Percentiles rank a stretch among this genome's conserved stretches.
Evolutionary conservation across 2,888 invertebrate genomes (phyloP).

Genomic region (Apamea sordens): DNA sequence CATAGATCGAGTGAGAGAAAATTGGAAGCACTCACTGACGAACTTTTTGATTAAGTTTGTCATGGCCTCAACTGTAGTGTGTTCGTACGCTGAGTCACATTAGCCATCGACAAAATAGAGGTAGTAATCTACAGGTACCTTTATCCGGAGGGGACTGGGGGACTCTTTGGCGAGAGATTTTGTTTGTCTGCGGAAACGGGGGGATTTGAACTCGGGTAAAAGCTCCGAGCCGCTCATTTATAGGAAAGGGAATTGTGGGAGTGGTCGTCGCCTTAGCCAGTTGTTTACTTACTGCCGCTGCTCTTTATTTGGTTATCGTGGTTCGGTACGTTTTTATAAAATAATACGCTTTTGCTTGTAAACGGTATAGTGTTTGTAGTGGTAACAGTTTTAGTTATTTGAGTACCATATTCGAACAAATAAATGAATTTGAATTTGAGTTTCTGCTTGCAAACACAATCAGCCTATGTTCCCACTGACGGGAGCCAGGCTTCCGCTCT

Average conservation of each 20-base stretch:
- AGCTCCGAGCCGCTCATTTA: constrained; percentile 32
- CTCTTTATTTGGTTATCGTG: constrained; percentile 24
- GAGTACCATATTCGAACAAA: no score
- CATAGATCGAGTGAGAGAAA: not conserved
- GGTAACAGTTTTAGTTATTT: constrained; percentile 1
- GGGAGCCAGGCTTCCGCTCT: no score
- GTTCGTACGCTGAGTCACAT: constrained; percentile 8
- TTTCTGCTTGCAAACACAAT: not conserved
- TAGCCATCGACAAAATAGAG: constrained; percentile 32
- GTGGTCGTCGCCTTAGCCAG: constrained; percentile 23
- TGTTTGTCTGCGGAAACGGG: constrained; percentile 42
- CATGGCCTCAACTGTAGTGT: not conserved
- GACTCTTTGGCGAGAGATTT: constrained; percentile 30
- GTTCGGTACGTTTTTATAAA: constrained; percentile 5
- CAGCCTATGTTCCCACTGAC: no score
- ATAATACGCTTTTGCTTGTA: constrained; percentile 11
- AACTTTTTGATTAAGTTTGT: constrained; percentile 32
- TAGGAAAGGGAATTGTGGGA: constrained; percentile 30
- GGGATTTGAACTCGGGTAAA: constrained; percentile 47
- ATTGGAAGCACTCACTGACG: constrained; percentile 6
- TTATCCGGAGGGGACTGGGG: constrained; percentile 22
- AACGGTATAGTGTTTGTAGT: not conserved
- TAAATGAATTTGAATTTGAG: no score
- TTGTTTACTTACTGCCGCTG: constrained; percentile 9
- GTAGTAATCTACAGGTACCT: constrained; percentile 15